Evolutionary conservation across 2,888 invertebrate genomes (phyloP), one percentile per base, ranked within the genome.

Genomic region (Gandaritis pyraliata): DNA sequence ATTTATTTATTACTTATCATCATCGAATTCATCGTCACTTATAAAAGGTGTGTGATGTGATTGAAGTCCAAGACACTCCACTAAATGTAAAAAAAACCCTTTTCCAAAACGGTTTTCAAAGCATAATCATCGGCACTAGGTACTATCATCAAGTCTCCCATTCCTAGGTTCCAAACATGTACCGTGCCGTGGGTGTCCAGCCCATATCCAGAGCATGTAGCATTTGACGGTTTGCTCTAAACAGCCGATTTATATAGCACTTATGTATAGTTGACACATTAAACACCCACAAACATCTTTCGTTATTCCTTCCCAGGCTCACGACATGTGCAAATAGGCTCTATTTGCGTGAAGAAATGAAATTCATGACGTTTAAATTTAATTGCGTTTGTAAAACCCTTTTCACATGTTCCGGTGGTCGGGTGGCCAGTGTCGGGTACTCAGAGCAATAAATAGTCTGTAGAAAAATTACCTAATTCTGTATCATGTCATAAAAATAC

Each of bases 171-270:
- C 23, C 38, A 18, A 51, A 51, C 63, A 63, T 63, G 58, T 57
- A 43, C 41, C 41, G 29, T 56, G 29, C 10, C 57, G 69, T 70
- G 57, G 69, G 66, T 55, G 62, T 64, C 10, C 50, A 6, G 8
- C 16, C 61, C 56, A 67, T 64, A 65, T 67, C 43, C 58, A 61
- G 68, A 64, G 51, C 53, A 29, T 71, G 64, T 73, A 61, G 59
- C 59, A 66, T 74, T 74, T 68, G 68, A 70, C 68, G 65, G 58
- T 53, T 57, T 61, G 63, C 57, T 66, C 66, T 78, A 74, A 75
- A 77, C 64, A 68, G 58, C 58, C 73, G 67, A 72, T 79, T 72
- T 73, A 70, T 70, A 64, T 46, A 36, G 49, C 52, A 45, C 38
- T 70, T 45, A 45, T 43, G 43, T 60, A 66, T 66, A 65, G 65